Conservation (phyloP, 2,113 vertebrate species). For the Zootoca vivipara region DNA sequence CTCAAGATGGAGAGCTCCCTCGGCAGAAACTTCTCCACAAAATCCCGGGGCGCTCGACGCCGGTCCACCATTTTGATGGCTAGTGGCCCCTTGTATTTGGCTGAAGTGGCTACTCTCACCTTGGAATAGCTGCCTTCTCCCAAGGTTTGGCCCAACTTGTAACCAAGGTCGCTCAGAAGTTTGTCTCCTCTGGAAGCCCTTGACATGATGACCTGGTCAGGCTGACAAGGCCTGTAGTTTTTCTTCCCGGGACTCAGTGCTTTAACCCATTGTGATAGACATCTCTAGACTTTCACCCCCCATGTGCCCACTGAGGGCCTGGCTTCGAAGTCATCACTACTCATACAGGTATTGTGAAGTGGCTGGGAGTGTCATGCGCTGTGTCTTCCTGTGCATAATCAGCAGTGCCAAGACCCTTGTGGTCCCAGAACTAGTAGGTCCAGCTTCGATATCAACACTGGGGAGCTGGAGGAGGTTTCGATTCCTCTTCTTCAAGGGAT, state of each 20-base stretch:
- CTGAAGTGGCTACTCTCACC: slow-evolving; percentile 73
- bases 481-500: neutral
- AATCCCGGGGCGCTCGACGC: slow-evolving; percentile 67
- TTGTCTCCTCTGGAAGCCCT: slow-evolving; percentile 17
- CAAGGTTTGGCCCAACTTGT: slow-evolving; percentile 49
- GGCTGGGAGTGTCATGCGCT: accelerated
- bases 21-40: slow-evolving; percentile 75
- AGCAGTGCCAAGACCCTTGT: accelerated
- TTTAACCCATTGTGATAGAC: slow-evolving; percentile 44
- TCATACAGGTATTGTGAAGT: slow-evolving; percentile 34
- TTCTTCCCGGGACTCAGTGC: slow-evolving; percentile 13
- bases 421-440: neutral
- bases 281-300: slow-evolving; percentile 33
- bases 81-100: slow-evolving; percentile 73
- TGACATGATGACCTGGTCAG: slow-evolving; percentile 42
- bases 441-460: neutral
- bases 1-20: slow-evolving; percentile 72
- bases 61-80: slow-evolving; percentile 71
- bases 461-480: neutral
- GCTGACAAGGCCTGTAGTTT: slow-evolving; percentile 14
- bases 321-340: neutral
- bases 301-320: neutral
- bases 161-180: slow-evolving; percentile 57
- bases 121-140: slow-evolving; percentile 66
- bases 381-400: neutral